Evolutionary conservation across 2,888 invertebrate species (phyloP), one percentile per base, ranked within the genome.

Genomic region (Coleophora flavipennella): DNA sequence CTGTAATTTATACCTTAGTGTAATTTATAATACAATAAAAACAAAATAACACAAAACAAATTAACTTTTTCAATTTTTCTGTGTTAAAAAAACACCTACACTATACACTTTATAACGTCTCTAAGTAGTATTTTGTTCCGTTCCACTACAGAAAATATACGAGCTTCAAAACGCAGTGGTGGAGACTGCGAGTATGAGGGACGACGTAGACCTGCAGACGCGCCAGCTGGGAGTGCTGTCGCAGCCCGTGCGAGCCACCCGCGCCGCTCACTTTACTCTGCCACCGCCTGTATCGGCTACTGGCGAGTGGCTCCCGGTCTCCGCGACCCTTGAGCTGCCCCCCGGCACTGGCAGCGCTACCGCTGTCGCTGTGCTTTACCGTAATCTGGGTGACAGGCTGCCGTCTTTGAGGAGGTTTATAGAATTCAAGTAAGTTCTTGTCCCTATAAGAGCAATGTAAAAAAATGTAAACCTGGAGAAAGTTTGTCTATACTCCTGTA

Each of bases 341-440:
- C 20, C 20, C 6, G 20, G 62, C 31, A 61, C 53, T n/a, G 67
- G 64, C 2, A 78, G 77, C 28, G 65, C 66, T 3, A 67, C 79
- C 0, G 66, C 81, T 1, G 81, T 87, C 8, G 85, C 88, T 13
- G 83, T 90, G 7, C 80, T 88, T 48, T 92, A 90, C 61, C 87
- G 87, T 52, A 89, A 90, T 53, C 67, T 91, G 41, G 87, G 88
- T 7, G 74, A 85, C 3, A 88, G 89, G 51, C 70, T 91, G 44
- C 91, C 91, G 0, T 85, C 85, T 0, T 68, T 90, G 40, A 87
- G 88, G 37, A 83, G 88, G 46, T 76, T 76, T 39, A 86, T 88
- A 45, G 87, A 90, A 59, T 81, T 87, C 48, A 87, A 87, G 91
- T 91, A 73, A 86, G 88, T 43, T 26, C 13, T n/a, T 29, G 12